Conservation (phyloP, 1,140 invertebrate genomes). For the Bilobella aurantiaca region DNA sequence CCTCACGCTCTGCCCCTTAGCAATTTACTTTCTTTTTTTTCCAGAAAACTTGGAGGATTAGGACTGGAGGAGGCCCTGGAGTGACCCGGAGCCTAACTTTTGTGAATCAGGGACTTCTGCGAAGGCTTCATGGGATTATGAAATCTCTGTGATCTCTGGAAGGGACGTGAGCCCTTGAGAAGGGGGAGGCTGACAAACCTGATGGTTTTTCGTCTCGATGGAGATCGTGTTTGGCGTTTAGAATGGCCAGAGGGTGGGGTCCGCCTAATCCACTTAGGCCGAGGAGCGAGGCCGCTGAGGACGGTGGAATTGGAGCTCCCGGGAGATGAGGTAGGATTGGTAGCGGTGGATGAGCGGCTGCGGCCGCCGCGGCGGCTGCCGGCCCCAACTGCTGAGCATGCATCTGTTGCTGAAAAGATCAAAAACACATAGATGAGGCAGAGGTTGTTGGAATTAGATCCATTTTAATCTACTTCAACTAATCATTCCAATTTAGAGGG, state of each 20-base stretch:
- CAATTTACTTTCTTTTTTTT: no score
- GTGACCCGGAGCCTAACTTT: no score
- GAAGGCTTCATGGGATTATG: not conserved
- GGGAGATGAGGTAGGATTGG: slow-evolving; percentile 57
- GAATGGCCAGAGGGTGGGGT: slow-evolving; percentile 56
- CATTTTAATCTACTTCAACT: no score
- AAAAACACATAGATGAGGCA: slow-evolving; percentile 14
- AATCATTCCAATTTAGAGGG: no score
- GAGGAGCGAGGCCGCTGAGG: slow-evolving; percentile 46
- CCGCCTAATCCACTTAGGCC: slow-evolving; percentile 44
- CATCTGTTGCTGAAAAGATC: slow-evolving; percentile 63
- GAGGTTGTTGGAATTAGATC: no score
- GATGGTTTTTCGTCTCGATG: slow-evolving; percentile 35
- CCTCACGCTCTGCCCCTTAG: no score
- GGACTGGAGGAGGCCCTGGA: no score
- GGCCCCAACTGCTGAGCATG: slow-evolving; percentile 77
- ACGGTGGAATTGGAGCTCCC: slow-evolving; percentile 51
- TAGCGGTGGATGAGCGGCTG: slow-evolving; percentile 59
- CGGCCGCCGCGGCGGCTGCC: slow-evolving; percentile 65
- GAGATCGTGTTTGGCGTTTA: slow-evolving; percentile 51
- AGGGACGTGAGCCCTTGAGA: not conserved
- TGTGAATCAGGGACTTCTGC: no score
- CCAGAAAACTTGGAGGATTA: no score
- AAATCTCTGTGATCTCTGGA: not conserved
- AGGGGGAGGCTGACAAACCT: slow-evolving; percentile 21